phyloP scores from a whole-genome alignment of 2,888 invertebrate species.

The Onthophagus sagittarius region DNA sequence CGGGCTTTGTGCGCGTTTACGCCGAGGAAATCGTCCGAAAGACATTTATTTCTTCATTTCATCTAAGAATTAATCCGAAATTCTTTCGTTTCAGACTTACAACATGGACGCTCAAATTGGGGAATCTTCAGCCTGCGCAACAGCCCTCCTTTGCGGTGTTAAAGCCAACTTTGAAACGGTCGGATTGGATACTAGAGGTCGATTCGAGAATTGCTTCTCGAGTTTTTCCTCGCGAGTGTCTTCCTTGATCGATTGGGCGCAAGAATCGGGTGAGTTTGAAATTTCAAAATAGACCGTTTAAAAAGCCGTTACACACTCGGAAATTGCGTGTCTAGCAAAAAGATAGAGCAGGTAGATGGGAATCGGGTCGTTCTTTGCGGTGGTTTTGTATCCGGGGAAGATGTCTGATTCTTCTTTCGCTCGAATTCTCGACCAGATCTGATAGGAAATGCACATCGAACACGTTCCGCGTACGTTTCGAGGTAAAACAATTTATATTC shows the following conservation, averaged over 20 bases:
- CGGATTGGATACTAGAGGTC: slow-evolving; percentile 57
- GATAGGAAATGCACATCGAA: neutral
- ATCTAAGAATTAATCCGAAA: neutral
- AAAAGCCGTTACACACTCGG: neutral
- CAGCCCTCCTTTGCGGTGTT: slow-evolving; percentile 64
- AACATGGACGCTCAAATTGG: slow-evolving; percentile 64
- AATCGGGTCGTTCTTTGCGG: no score
- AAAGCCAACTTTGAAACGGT: slow-evolving; percentile 63
- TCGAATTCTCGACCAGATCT: neutral
- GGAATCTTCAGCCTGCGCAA: slow-evolving; percentile 66
- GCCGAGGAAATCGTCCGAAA: neutral
- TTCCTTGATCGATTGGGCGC: slow-evolving; percentile 59
- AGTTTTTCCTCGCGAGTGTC: slow-evolving; percentile 55
- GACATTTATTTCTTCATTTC: neutral
- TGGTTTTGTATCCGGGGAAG: no score
- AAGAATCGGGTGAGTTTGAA: slow-evolving; percentile 52
- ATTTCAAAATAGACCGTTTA: neutral
- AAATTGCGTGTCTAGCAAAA: neutral
- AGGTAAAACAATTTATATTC: neutral
- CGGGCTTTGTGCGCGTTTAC: neutral
- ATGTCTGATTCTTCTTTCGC: no score
- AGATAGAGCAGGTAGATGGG: neutral
- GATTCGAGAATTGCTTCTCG: slow-evolving; percentile 57
- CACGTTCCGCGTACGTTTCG: neutral
- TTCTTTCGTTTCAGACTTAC: slow-evolving; percentile 56